A percentile compares a stretch with the other conserved stretches of the same genome.
These are phyloP conservation scores for Trilocha varians DNA, from an alignment of 2,888 invertebrate genomes.

Conservation along the genomic window DNA sequence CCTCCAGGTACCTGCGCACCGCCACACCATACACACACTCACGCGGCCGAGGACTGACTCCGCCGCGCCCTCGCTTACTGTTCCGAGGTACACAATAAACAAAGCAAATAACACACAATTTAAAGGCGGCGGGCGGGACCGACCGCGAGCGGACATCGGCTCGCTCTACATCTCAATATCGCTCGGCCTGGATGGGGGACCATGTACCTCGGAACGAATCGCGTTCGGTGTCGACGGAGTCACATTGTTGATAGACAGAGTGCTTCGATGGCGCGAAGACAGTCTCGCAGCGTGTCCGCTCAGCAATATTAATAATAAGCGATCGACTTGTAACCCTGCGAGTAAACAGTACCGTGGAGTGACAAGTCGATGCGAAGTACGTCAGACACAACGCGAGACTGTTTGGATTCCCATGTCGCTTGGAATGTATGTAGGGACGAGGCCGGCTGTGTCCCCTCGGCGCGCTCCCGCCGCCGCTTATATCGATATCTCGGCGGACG, in stretches of 20 bases:
- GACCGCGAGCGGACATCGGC: constrained; percentile 58
- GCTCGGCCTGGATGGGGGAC: constrained; percentile 69
- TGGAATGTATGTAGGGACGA: constrained; percentile 69
- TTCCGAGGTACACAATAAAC: constrained; percentile 73
- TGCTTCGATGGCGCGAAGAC: constrained; percentile 37
- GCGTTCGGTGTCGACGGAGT: constrained; percentile 56
- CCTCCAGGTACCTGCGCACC: constrained; percentile 85
- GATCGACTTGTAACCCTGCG: not conserved
- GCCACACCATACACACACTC: constrained; percentile 27
- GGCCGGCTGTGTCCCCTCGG: constrained; percentile 48
- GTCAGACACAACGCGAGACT: constrained; percentile 46
- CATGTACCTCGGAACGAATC: constrained; percentile 75
- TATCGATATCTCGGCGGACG: constrained; percentile 49
- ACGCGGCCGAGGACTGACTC: constrained; percentile 30
- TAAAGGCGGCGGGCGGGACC: constrained; percentile 46
- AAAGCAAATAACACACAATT: constrained; percentile 66
- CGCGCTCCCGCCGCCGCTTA: constrained; percentile 34
- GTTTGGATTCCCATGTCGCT: constrained; percentile 69
- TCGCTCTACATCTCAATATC: constrained; percentile 75
- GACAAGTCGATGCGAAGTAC: constrained; percentile 21
- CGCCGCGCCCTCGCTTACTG: constrained; percentile 54
- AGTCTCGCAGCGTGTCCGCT: constrained; percentile 41
- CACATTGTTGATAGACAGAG: constrained; percentile 42
- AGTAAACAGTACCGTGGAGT: constrained; percentile 1
- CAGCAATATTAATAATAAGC: constrained; percentile 13